Evolutionary conservation across 2,888 invertebrate species (phyloP), one percentile per base, ranked within the genome.

Genomic region (Drosophila tripunctata): DNA sequence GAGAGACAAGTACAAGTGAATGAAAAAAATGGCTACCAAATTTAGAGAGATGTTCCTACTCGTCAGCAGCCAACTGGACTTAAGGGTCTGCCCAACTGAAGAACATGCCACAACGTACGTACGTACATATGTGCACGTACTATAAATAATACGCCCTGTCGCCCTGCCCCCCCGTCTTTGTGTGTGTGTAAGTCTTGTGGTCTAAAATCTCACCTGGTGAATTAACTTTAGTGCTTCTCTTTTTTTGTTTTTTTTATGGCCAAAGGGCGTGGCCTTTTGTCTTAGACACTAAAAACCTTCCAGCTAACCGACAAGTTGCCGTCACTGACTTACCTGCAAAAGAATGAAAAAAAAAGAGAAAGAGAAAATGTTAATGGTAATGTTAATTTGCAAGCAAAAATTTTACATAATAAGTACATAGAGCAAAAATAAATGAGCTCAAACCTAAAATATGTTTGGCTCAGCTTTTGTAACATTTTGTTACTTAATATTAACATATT

Each of bases 201-300:
- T 45, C 55, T 62, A 36, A 60, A 52, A 79, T 75, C 72, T 78
- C 71, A 67, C 71, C 86, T 75, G 65, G 54, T 47, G 72, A 76
- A 72, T 72, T 71, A 71, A 41, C 47, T 55, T 75, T 40, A 60
- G 50, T 48, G 56, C 61, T 73, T 62, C 63, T 55, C n/a, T n/a
- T n/a, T n/a, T n/a, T n/a, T n/a, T n/a, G n/a, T n/a, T n/a, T n/a
- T n/a, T 69, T 62, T 60, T 43, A 72, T 58, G 61, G 75, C 61
- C 61, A 47, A 60, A 72, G 80, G 79, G 87, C 84, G 79, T 79
- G 73, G 87, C 64, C 64, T n/a, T 86, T 69, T 67, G 73, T 57
- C 77, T 76, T 66, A 72, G 61, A 66, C 54, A 44, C 51, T 51
- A 69, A 64, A 51, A n/a, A n/a, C n/a, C 27, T 31, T 22, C 31